These are phyloP conservation scores for Paraescarpia echinospica DNA, from an alignment of 1,140 invertebrate species.

Conservation along the genomic window DNA sequence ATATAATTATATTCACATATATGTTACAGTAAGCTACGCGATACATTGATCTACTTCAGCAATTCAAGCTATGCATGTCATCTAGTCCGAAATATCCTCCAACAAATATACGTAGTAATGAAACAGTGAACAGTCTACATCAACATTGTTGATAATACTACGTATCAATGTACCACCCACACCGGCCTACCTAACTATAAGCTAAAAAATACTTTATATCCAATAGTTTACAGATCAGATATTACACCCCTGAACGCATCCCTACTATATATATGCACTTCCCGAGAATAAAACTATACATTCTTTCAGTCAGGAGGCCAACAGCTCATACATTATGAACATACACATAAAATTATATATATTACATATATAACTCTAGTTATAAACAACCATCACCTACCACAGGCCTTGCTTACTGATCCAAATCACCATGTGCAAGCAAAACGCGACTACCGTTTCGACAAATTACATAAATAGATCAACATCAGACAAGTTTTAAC, in stretches of 20 bases:
- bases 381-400: neutral
- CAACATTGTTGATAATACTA: neutral
- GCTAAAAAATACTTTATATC: neutral
- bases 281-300: neutral
- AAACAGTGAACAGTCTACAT: neutral
- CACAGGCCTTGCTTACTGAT: neutral
- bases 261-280: neutral
- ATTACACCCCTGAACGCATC: neutral
- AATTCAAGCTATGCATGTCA: neutral
- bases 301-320: neutral
- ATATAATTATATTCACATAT: neutral
- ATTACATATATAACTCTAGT: neutral
- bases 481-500: neutral
- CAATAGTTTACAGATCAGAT: neutral
- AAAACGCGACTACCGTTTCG: neutral
- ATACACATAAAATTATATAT: neutral
- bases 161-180: neutral
- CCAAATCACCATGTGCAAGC: neutral
- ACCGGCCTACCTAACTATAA: neutral
- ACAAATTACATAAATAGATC: neutral
- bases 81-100: neutral
- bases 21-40: neutral
- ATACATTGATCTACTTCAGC: neutral
- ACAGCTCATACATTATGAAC: neutral
- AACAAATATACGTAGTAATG: neutral